These are phyloP conservation scores for Mesochorus sp. DNA, from an alignment of 2,888 invertebrate genomes.

Conservation along the genomic window DNA sequence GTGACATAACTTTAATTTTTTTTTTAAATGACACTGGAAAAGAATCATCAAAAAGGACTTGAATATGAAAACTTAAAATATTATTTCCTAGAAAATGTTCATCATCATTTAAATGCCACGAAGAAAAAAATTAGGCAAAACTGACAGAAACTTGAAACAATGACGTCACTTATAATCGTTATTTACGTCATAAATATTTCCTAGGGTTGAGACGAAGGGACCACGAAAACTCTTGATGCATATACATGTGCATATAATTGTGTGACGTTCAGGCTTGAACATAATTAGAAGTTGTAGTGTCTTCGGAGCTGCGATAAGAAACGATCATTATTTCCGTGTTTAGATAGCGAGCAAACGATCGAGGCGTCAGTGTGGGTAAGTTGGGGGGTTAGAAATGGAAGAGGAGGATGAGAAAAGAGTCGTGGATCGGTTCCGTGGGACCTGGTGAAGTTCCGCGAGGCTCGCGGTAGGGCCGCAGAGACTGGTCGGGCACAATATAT, in stretches of 20 bases:
- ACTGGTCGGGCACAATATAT: slow-evolving; percentile 48
- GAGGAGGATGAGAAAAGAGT: slow-evolving; percentile 21
- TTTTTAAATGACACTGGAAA: no score
- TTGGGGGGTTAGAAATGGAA: slow-evolving; percentile 16
- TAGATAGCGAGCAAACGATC: slow-evolving; percentile 74
- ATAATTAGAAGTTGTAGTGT: slow-evolving; percentile 80
- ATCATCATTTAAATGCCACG: no score
- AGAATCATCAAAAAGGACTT: background rate
- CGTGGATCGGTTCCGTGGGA: slow-evolving; percentile 4
- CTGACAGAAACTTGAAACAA: background rate
- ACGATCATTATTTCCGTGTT: slow-evolving; percentile 81
- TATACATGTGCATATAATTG: slow-evolving; percentile 43
- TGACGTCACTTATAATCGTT: background rate
- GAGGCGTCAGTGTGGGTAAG: slow-evolving; percentile 55
- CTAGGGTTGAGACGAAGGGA: no score
- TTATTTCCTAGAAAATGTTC: background rate
- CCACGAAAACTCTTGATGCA: slow-evolving; percentile 7
- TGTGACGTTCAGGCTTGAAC: slow-evolving; percentile 65
- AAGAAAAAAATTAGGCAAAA: background rate
- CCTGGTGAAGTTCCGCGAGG: slow-evolving; percentile 12
- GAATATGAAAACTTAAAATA: background rate
- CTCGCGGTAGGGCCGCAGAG: slow-evolving; percentile 6
- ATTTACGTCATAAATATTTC: no score
- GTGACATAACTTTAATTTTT: no score
- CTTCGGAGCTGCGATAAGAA: slow-evolving; percentile 75